Conservation (phyloP, 2,797 vertebrate species). For the Chaunax sp. region DNA sequence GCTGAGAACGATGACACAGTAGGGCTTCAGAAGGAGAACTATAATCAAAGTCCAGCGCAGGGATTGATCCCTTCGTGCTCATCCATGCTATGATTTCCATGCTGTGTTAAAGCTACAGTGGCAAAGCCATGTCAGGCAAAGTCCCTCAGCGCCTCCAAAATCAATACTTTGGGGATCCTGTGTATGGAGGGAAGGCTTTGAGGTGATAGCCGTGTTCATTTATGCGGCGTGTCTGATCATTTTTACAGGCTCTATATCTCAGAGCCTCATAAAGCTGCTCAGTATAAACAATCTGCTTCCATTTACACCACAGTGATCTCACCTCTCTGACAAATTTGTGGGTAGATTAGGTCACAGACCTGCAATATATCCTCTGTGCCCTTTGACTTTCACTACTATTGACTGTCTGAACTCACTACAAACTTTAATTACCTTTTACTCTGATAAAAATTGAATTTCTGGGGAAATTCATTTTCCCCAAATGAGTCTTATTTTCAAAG, state of each 20-base stretch:
- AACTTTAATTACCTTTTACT: conserved; percentile 56
- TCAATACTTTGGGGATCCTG: conserved; percentile 55
- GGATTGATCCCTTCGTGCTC: conserved; percentile 55
- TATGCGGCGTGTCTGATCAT: conserved; percentile 36
- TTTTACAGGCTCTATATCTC: conserved; percentile 36
- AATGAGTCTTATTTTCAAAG: conserved; percentile 29
- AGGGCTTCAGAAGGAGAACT: conserved; percentile 38
- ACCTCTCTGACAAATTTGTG: conserved; percentile 37
- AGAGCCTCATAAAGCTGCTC: conserved; percentile 3
- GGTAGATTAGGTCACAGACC: conserved; percentile 29
- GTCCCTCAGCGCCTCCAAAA: conserved; percentile 36
- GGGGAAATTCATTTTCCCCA: background rate
- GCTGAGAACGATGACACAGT: conserved; percentile 44
- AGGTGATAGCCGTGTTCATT: conserved; percentile 40
- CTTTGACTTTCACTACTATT: conserved; percentile 45
- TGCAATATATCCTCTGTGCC: conserved; percentile 16
- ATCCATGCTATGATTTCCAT: conserved; percentile 50
- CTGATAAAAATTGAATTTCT: conserved; percentile 41
- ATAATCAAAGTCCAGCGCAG: conserved; percentile 48
- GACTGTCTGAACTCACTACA: conserved; percentile 26
- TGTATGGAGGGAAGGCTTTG: conserved; percentile 24
- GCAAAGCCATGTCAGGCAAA: conserved; percentile 33
- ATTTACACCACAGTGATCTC: conserved; percentile 36
- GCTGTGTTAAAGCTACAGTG: conserved; percentile 28
- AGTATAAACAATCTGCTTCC: conserved; percentile 34